Conservation (phyloP, 2,113 vertebrate species). For the Narcine bancroftii region DNA sequence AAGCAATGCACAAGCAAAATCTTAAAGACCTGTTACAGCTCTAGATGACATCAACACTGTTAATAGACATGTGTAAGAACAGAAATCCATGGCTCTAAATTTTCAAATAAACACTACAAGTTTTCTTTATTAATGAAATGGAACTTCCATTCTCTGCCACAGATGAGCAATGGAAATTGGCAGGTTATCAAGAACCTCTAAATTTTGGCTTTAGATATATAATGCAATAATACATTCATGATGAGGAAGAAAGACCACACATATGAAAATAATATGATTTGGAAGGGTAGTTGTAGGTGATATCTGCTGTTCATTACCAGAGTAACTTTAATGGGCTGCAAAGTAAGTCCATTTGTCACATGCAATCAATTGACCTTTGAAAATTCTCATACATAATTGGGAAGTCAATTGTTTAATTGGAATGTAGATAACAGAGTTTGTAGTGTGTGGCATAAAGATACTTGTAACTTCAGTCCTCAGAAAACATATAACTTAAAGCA, state of each 20-base stretch:
- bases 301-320: neutral
- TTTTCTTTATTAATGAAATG: neutral
- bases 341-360: neutral
- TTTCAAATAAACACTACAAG: neutral
- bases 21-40: too few species aligned
- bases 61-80: neutral
- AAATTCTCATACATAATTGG: neutral
- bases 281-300: neutral
- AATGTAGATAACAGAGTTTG: neutral
- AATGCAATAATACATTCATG: neutral
- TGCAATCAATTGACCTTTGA: constrained; percentile 9
- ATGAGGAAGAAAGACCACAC: neutral
- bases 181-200: neutral
- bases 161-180: neutral
- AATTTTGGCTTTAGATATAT: neutral
- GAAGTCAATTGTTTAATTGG: neutral
- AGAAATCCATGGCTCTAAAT: neutral
- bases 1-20: neutral
- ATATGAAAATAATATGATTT: constrained; percentile 9
- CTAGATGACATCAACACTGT: neutral
- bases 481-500: constrained; percentile 4
- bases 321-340: neutral
- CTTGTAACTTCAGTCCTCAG: constrained; percentile 15
- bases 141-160: constrained; percentile 9
- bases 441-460: neutral